Evolutionary conservation across 2,113 vertebrate genomes (phyloP), one percentile per base, ranked within the genome.

Genomic region (Quiscalus mexicanus): DNA sequence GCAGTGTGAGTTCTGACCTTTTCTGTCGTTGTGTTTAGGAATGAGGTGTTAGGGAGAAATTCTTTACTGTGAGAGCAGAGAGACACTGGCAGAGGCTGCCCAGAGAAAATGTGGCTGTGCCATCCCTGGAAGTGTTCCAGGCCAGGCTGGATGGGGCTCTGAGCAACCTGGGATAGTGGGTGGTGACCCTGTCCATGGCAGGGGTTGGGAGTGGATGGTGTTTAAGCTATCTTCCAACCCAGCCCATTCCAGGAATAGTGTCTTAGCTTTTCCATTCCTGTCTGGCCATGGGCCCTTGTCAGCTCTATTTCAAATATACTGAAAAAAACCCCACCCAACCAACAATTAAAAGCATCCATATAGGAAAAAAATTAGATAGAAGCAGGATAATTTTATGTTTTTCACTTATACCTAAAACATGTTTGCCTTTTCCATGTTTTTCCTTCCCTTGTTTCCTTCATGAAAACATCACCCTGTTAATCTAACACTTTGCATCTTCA

Each of bases 181-280:
- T 4, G 41, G 2, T 31, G 22, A 35, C 14, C n/a, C 78, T 68
- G 62, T n/a, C 37, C 39, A 12, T 22, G 45, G 39, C 62, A 45
- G 24, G 28, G 13, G 0, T 4, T 47, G n/a, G 47, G 22, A 31
- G 18, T 8, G 2, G 12, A 6, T 62, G 35, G 0, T 41, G 5
- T 47, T 62, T 25, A 30, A 60, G 7, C 16, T 9, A 4, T 41
- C 17, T 55, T 55, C 41, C n/a, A 76, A 41, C 21, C 30, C 78
- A 62, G 30, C 31, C 45, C 21, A 9, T 69, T 42, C 47, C 27
- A 55, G 37, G 10, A 37, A 10, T 3, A 5, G 2, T 31, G 11
- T 19, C 18, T 47, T 7, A 9, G 21, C 19, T 81, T 93, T 86
- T 8, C 50, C 1, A 0, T 45, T 77, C 31, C 35, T 60, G 9